phyloP scores from a whole-genome alignment of 30 jellyfish, hydroid and myxozoan genomes.

The Cassiopea xamachana region DNA sequence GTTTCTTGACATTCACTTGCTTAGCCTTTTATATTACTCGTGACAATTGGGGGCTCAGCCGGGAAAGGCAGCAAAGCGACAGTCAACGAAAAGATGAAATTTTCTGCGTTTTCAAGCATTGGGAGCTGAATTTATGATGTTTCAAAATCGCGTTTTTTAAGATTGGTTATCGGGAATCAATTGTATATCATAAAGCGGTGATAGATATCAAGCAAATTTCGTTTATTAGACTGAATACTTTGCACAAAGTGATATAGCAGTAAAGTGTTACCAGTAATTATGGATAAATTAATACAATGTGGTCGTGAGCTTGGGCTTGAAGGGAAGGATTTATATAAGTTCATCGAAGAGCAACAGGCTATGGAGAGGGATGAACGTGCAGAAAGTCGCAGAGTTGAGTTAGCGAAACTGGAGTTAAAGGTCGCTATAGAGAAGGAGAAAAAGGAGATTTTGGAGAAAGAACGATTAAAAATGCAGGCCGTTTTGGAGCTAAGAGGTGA shows the following conservation, averaged over 20 bases:
- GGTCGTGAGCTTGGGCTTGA: conserved; percentile 55
- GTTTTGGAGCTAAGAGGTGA: conserved; percentile 49
- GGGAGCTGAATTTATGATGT: conserved; percentile 50
- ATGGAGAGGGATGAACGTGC: conserved; percentile 48
- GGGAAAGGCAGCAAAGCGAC: conserved; percentile 51
- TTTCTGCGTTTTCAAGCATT: neutral
- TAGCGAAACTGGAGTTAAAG: conserved; percentile 33
- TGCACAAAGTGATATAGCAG: conserved; percentile 26
- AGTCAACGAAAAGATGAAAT: conserved; percentile 30
- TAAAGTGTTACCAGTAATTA: conserved; percentile 41
- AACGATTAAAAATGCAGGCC: conserved; percentile 37
- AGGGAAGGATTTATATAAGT: conserved; percentile 41
- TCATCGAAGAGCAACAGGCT: conserved; percentile 50
- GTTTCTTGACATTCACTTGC: neutral
- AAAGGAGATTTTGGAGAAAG: conserved; percentile 32
- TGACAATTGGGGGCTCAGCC: conserved; percentile 50
- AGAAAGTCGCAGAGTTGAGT: conserved; percentile 47
- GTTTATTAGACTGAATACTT: conserved; percentile 19
- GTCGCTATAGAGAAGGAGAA: conserved; percentile 49
- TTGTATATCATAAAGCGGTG: conserved; percentile 28
- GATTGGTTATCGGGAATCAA: conserved; percentile 62
- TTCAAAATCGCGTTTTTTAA: conserved; percentile 28
- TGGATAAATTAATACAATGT: conserved; percentile 40
- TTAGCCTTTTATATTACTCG: conserved; percentile 3
- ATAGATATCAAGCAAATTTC: conserved; percentile 26